Base-by-base conservation (phyloP, 2,888 invertebrate species). In the Philereme transversata region DNA sequence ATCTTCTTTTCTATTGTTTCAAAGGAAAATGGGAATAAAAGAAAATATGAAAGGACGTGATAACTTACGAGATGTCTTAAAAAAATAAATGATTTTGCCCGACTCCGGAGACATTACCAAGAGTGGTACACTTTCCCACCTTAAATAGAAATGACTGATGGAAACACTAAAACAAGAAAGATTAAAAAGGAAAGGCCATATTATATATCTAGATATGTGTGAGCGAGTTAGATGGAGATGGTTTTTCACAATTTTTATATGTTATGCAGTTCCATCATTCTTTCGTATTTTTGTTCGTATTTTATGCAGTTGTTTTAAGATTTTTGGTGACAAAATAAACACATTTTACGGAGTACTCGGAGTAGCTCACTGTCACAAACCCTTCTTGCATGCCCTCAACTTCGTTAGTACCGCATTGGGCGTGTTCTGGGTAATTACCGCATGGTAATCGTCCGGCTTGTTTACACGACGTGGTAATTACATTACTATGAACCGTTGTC, bases 1-100 rank as follows among this genome's bases (percentile, higher is more conserved):
- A 68, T 71, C 66, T 66, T 62, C 62, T 71, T 69, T 68, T 64
- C 65, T 69, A 67, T 68, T 70, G 68, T 71, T 64, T 70, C 60
- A 58, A 62, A 55, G 59, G 57, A 54, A 55, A 62, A 36, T 51
- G 41, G 22, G 50, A 60, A 65, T 57, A 69, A 67, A 66, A 65
- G 57, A 64, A 68, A 67, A 69, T 65, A 64, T 62, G 57, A 65
- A 64, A 64, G 50, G 50, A 58, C 56, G 60, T 41, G 63, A 63
- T 62, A 63, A 60, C 57, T 65, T 53, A 60, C 35, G 60, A 54
- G 51, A 58, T 54, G 52, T 60, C 50, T 48, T 59, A 48, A 9
- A 49, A 52, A 58, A 51, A 41, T 9, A 48, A 57, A 51, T 57
- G 10, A 61, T 46, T 51, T 52, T 35, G 5, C 33, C 47, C 11